Conservation (phyloP, 2,888 invertebrate genomes). For the Tipula confusa region DNA sequence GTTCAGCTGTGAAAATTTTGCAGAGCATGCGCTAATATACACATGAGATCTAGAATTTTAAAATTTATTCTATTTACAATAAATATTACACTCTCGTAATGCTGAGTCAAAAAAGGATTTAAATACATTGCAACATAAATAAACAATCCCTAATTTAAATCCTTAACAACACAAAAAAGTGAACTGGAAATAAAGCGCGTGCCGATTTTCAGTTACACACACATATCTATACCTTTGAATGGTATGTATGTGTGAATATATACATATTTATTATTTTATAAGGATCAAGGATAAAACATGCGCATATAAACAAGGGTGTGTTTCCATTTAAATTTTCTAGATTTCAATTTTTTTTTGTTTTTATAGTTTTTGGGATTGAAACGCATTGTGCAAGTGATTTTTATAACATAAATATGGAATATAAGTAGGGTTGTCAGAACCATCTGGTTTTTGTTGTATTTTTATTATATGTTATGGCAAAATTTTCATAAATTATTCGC, state of each 20-base stretch:
- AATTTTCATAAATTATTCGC: background rate
- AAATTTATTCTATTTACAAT: background rate
- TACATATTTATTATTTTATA: no score
- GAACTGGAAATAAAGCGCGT: background rate
- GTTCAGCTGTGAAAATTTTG: background rate
- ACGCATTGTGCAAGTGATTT: slow-evolving; percentile 8
- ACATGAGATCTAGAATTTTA: background rate
- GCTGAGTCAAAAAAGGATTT: background rate
- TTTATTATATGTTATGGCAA: background rate
- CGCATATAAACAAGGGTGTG: background rate
- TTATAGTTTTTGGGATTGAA: background rate
- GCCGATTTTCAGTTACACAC: background rate
- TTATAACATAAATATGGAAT: background rate
- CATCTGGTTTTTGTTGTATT: background rate
- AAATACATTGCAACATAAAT: background rate
- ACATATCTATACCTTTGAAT: background rate
- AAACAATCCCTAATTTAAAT: background rate
- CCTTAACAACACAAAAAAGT: background rate
- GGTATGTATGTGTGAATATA: background rate
- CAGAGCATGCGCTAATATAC: background rate
- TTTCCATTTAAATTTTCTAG: background rate
- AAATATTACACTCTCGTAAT: background rate
- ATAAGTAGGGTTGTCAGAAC: background rate
- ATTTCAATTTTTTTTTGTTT: background rate
- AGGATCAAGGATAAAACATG: background rate